A percentile compares a stretch with the other conserved stretches of the same genome.
Conservation (phyloP, 2,888 invertebrate species). For the Phytoseiulus persimilis region DNA sequence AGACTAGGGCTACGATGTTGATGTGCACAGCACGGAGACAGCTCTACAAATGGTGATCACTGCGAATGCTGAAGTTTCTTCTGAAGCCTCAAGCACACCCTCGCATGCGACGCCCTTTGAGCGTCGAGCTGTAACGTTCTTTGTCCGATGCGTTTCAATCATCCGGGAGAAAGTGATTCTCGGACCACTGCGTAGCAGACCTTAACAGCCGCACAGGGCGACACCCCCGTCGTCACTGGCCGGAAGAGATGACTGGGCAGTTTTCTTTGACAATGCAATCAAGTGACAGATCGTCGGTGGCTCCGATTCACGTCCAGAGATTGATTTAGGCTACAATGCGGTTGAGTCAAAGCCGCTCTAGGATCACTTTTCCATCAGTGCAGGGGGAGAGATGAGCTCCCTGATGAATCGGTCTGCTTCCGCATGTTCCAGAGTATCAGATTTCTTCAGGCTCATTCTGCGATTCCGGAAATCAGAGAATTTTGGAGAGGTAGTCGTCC, state of each 20-base stretch:
- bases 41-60: not conserved
- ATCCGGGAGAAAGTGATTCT: conserved; percentile 5
- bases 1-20: not conserved
- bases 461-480: too few relatives aligned
- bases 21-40: not conserved
- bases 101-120: not conserved
- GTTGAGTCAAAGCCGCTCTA: too few relatives aligned
- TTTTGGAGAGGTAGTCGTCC: too few relatives aligned
- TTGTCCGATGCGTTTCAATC: conserved; percentile 5
- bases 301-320: not conserved
- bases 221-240: not conserved
- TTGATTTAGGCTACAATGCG: not conserved
- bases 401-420: too few relatives aligned
- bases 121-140: not conserved
- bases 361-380: too few relatives aligned
- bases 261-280: not conserved
- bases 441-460: too few relatives aligned
- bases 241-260: not conserved
- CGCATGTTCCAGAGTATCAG: too few relatives aligned
- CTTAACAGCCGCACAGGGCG: not conserved
- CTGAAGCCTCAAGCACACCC: not conserved
- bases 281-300: not conserved
- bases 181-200: not conserved
- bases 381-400: too few relatives aligned
- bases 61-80: not conserved